Conservation (phyloP, 2,888 invertebrate species). For the Habroteleia sp. region DNA sequence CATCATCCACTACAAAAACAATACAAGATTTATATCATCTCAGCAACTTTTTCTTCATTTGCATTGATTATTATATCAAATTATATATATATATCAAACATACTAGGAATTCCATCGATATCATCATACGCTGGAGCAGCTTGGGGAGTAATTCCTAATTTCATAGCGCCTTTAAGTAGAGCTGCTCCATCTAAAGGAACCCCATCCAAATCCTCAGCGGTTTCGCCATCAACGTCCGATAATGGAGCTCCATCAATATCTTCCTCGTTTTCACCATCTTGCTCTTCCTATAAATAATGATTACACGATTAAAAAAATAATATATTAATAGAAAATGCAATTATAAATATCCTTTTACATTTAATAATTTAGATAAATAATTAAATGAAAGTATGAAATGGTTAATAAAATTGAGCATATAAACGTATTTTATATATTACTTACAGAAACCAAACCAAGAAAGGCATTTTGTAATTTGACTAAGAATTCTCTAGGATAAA, state of each 20-base stretch:
- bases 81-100: too few relatives aligned
- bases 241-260: conserved; percentile 87
- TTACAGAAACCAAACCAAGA: conserved; percentile 86
- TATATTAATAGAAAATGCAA: too few relatives aligned
- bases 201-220: conserved; percentile 83
- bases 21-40: neutral
- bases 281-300: conserved; percentile 73
- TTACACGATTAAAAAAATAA: too few relatives aligned
- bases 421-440: conserved; percentile 6
- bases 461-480: conserved; percentile 94
- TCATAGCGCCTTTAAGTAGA: conserved; percentile 87
- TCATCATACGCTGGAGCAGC: conserved; percentile 83
- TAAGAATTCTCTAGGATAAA: conserved; percentile 96
- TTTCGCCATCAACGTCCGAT: conserved; percentile 81
- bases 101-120: conserved; percentile 87
- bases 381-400: too few relatives aligned
- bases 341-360: too few relatives aligned
- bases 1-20: conserved; percentile 84
- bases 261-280: conserved; percentile 83
- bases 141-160: conserved; percentile 81
- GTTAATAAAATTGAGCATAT: too few relatives aligned
- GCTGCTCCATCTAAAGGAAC: conserved; percentile 91
- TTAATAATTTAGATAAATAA: too few relatives aligned
- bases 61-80: too few relatives aligned
- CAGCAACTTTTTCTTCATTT: too few relatives aligned